These are phyloP conservation scores for Palythoa heliodiscus DNA, from an alignment of 92 coral and sea anemone species.

Conservation along the genomic window DNA sequence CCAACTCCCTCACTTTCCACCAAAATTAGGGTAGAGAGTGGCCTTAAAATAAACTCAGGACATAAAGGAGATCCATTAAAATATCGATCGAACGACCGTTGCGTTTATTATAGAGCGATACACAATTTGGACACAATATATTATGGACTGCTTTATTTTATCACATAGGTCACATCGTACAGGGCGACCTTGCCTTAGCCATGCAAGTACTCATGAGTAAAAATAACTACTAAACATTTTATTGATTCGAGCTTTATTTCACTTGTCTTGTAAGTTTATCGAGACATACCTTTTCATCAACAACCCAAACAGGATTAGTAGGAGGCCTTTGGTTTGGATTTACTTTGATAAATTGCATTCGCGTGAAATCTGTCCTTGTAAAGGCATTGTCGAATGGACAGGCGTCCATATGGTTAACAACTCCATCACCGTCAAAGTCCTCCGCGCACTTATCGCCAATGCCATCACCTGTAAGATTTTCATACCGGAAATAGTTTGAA, in stretches of 20 bases:
- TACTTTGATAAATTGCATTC: slow-evolving; percentile 66
- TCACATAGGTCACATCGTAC: too few species aligned
- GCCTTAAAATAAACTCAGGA: too few species aligned
- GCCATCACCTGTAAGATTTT: slow-evolving; percentile 51
- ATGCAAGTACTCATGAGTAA: background rate
- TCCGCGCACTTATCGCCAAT: slow-evolving; percentile 61
- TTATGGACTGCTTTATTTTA: too few species aligned
- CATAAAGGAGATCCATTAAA: too few species aligned
- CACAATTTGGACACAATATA: too few species aligned
- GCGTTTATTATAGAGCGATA: too few species aligned
- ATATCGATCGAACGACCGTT: too few species aligned
- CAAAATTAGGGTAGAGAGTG: too few species aligned
- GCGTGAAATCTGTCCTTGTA: slow-evolving; percentile 70
- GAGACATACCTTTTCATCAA: slow-evolving; percentile 64
- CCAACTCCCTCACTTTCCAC: too few species aligned
- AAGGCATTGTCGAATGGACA: slow-evolving; percentile 59
- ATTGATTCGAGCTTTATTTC: too few species aligned
- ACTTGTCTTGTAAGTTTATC: background rate
- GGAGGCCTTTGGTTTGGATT: slow-evolving; percentile 60
- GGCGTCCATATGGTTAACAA: slow-evolving; percentile 55
- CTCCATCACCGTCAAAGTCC: slow-evolving; percentile 68
- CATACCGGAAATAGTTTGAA: background rate
- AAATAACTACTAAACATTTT: too few species aligned
- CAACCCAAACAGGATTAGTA: slow-evolving; percentile 68
- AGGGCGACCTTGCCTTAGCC: too few species aligned